Conservation (phyloP, 2,888 invertebrate species). For the Creontiades dilutus region DNA sequence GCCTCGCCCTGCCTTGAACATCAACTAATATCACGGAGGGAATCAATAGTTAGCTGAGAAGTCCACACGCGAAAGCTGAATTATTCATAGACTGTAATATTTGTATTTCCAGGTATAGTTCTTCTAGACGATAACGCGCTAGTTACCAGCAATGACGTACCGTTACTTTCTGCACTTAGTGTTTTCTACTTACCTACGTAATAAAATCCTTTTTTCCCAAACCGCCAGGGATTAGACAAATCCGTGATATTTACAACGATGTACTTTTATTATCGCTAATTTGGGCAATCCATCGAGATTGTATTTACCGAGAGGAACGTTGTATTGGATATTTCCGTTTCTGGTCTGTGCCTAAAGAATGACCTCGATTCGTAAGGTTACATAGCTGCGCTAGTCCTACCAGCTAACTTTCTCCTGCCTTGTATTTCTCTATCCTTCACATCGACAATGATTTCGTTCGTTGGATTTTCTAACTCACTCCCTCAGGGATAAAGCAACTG, state of each 20-base stretch:
- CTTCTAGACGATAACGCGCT: too few species aligned
- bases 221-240: too few species aligned
- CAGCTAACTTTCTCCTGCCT: conserved; percentile 26
- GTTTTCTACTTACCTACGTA: too few species aligned
- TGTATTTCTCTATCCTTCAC: conserved; percentile 18
- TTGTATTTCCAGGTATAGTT: not conserved
- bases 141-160: too few species aligned
- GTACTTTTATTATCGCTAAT: too few species aligned
- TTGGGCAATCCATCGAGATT: too few species aligned
- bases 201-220: too few species aligned
- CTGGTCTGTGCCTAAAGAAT: conserved; percentile 5
- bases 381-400: conserved; percentile 36
- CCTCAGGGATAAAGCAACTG: too few species aligned
- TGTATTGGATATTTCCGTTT: conserved; percentile 23
- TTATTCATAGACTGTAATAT: not conserved
- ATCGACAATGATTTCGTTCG: conserved; percentile 8
- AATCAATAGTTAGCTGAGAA: not conserved
- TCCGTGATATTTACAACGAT: too few species aligned
- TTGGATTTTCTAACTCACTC: not conserved
- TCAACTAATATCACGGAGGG: not conserved
- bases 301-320: not conserved
- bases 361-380: conserved; percentile 48
- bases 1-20: conserved; percentile 13
- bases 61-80: not conserved
- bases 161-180: too few species aligned